Base-by-base conservation (phyloP, 2,113 vertebrate species). In the Orientallactaga bullata region DNA sequence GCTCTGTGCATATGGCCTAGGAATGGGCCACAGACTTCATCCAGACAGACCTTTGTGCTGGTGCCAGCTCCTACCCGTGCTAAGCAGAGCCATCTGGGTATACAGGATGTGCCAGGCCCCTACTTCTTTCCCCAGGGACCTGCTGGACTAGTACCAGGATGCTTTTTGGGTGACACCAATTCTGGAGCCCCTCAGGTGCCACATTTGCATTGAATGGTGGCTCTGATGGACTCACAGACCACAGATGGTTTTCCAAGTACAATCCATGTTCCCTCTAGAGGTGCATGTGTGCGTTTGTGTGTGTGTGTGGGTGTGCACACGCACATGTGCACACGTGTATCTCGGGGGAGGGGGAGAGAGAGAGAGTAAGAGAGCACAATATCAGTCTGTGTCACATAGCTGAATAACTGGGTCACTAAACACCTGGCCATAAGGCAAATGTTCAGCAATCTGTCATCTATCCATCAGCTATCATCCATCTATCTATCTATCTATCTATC, bases 201-300 rank as follows among this genome's bases (percentile, higher is more conserved):
- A 20, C 7, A 1, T 7, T n/a, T 23, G 15, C 65, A 15, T 6
- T 1, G 4, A 5, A 17, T n/a, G 12, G 16, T 84, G 30, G 72
- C 18, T 65, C 60, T 88, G 63, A 37, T 5, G 1, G 20, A 17
- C 3, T 2, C 73, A 69, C 3, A 24, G 15, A 10, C 42, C 9
- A 66, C 5, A 95, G 66, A 35, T 30, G 9, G 8, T 37, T 84
- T 89, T 73, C 78, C 28, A 76, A 32, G 76, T n/a, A 60, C 51
- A 72, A 2, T 77, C 9, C 51, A 18, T 11, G 4, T 23, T 26
- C 23, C 42, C 69, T 84, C 5, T 16, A 37, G 13, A 30, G 4
- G 32, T 26, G 20, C 37, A 1, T 11, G 16, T 9, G 3, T 7
- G 5, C 13, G 3, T 32, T 30, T 2, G 3, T 21, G 16, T 20